phyloP scores from a whole-genome alignment of 2,113 vertebrate species.

The Tachysurus vachellii region DNA sequence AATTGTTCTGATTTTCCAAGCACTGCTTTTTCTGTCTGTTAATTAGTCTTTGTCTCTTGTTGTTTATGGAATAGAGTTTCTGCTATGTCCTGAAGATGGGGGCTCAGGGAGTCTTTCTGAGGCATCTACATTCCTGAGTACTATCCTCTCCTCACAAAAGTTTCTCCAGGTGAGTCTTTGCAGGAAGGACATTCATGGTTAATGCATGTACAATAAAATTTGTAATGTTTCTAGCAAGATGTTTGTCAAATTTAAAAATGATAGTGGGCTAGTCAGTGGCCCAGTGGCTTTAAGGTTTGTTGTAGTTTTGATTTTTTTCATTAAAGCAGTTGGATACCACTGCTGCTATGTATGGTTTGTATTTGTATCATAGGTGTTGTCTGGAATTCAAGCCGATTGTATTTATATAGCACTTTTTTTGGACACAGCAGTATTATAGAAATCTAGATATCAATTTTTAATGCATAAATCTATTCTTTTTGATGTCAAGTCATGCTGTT shows the following conservation, averaged over 20 bases:
- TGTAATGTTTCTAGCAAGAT: not conserved
- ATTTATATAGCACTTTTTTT: not conserved
- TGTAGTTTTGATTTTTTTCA: not conserved
- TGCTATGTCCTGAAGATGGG: slow-evolving; percentile 75
- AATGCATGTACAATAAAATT: not conserved
- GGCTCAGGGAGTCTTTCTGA: slow-evolving; percentile 68
- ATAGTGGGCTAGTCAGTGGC: not conserved
- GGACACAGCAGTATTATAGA: not conserved
- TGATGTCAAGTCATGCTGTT: not conserved
- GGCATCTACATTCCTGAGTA: slow-evolving; percentile 78
- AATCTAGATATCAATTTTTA: not conserved
- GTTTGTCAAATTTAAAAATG: not conserved
- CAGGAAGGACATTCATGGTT: not conserved
- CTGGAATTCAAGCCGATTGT: not conserved
- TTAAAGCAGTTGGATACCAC: not conserved
- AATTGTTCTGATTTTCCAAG: not conserved
- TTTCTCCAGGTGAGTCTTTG: slow-evolving; percentile 84
- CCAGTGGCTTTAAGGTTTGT: not conserved
- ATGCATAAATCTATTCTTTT: not conserved
- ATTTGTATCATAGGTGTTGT: not conserved
- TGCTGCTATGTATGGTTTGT: not conserved
- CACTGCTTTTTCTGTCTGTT: not conserved
- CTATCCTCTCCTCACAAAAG: slow-evolving; percentile 76
- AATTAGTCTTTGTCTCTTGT: slow-evolving; percentile 33
- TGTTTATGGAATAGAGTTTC: slow-evolving; percentile 73